Conservation (phyloP, 2,113 vertebrate genomes). For the Phalacrocorax pelagicus region DNA sequence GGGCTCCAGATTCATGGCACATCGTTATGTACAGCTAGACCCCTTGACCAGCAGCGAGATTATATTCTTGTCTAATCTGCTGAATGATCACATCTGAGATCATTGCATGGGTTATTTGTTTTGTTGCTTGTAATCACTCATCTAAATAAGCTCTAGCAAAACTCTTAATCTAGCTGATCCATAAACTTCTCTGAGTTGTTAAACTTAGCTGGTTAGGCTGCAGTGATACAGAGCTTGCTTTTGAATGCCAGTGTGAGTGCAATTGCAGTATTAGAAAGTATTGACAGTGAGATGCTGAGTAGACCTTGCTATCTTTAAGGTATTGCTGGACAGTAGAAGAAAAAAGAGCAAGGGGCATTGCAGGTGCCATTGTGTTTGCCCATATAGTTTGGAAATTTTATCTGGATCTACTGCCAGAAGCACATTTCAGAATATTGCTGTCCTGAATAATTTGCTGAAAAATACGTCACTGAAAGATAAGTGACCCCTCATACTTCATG, state of each 20-base stretch:
- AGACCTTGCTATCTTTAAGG: not conserved
- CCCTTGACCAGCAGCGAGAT: not conserved
- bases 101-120: not conserved
- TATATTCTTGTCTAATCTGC: not conserved
- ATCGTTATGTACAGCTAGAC: not conserved
- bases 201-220: not conserved
- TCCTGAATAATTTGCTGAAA: not conserved
- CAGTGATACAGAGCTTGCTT: not conserved
- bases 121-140: not conserved
- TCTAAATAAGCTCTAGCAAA: not conserved
- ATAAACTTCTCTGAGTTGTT: not conserved
- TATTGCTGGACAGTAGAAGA: not conserved
- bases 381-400: not conserved
- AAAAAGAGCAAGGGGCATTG: not conserved
- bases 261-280: not conserved
- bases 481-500: not conserved
- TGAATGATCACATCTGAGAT: not conserved
- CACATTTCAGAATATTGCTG: not conserved
- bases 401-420: not conserved
- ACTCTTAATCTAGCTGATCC: not conserved
- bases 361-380: not conserved
- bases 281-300: not conserved
- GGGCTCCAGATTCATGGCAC: not conserved
- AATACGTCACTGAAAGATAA: not conserved
- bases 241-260: not conserved